Base-by-base conservation (phyloP, 2,888 invertebrate species). In the Sisyra nigra region DNA sequence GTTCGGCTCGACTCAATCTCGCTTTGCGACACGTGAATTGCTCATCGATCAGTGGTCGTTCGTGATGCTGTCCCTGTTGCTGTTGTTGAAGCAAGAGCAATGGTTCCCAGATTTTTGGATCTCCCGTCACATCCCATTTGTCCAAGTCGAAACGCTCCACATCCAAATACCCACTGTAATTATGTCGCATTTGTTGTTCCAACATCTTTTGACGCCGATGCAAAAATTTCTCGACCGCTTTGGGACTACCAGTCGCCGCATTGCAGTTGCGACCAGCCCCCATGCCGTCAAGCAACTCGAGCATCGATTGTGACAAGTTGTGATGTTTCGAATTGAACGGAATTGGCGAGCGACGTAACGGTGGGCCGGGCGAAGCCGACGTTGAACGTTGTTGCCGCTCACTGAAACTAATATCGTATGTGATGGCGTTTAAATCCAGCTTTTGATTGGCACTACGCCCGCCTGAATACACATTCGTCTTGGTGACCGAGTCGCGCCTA, bases 71-170 rank as follows among this genome's bases (percentile, higher is more conserved):
- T 48, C 47, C n/a, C n/a, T n/a, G 52, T 51, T 48, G 53, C 53
- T 53, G 54, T 59, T 49, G 44, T 46, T 54, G 40, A 10, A 15
- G 37, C 37, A 38, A 59, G 31, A 67, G 52, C 44, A 67, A 51
- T 33, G 69, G 69, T 54, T 68, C 69, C 45, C 69, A 57, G 45
- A 71, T 57, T 43, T 69, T 52, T 10, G 66, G 53, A 50, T 64
- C 64, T 17, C 60, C 53, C 36, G 57, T 51, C 5, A 43, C 18
- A 31, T 37, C 13, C 7, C 29, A 37, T 17, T 32, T 31, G 10
- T 43, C 37, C 8, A 43, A 43, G 37, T 43, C 43, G 4, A 30
- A 17, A 18, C 32, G 37, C 8, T 24, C 15, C 15, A 43, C 5
- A 31, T 37, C 32, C 45, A 42, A 40, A 48, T 46, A 36, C 41